Evolutionary conservation across 2,888 invertebrate genomes (phyloP), one percentile per base, ranked within the genome.

Genomic region (Netelia inedita): DNA sequence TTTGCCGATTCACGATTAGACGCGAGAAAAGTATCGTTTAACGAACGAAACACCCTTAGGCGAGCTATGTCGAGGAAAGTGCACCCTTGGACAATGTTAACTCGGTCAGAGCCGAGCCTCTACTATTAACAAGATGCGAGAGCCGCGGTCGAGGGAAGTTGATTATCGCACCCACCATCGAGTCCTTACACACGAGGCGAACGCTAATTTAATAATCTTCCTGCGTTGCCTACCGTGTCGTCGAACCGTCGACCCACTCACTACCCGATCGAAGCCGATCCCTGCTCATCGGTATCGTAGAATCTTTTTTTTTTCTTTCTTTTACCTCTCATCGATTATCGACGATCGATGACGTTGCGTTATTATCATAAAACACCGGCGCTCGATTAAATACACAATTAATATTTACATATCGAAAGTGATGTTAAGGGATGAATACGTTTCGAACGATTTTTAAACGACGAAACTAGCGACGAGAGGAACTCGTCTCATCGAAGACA

Each of bases 171-270:
- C 74, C 86, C 82, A 87, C 83, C 85, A 84, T 83, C 78, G 81
- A 82, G 90, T 91, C 83, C 90, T 87, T 16, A 19, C 16, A 55
- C 55, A 14, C 91, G 90, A 90, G 88, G 90, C 84, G 16, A 86
- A 91, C 90, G 86, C 89, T 92, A 92, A 92, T 91, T 92, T 88
- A 91, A 92, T 92, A 89, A 91, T 87, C 83, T 85, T 79, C 72
- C 72, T 59, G 19, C 35, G 65, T 35, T 83, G 76, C 75, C 16
- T 57, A 10, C 19, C 57, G 81, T 73, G 79, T 82, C 82, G 85
- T 81, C 86, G 83, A 86, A 82, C 81, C 75, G 28, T 71, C 75
- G 75, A 75, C 82, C 61, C 69, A 72, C 69, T 69, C 79, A 46
- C 43, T 81, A 57, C 79, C 73, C 61, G 14, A 19, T 66, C 55